A percentile compares a stretch with the other conserved stretches of the same genome.
These are phyloP conservation scores for Theristus sp. DNA, from an alignment of 2,888 invertebrate species.

Conservation along the genomic window DNA sequence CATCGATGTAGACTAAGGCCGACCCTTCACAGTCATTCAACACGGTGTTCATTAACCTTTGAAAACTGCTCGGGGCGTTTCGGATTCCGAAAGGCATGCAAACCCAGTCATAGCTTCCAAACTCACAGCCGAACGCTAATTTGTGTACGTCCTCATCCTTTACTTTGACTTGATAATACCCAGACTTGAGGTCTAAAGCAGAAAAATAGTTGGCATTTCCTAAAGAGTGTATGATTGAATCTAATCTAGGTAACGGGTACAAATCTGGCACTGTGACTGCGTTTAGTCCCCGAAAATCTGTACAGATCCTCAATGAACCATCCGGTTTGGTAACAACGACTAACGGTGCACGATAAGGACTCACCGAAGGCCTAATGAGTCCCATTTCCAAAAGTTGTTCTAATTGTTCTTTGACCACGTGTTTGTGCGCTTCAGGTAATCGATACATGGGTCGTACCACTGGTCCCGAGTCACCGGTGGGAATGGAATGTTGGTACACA, in stretches of 20 bases:
- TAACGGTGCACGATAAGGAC: background rate
- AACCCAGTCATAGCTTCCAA: constrained; percentile 11
- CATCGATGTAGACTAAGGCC: constrained; percentile 4
- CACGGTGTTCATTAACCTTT: constrained; percentile 6
- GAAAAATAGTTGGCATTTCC: background rate
- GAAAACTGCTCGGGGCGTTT: constrained; percentile 10
- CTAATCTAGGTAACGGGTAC: constrained; percentile 1
- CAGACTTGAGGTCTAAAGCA: constrained; percentile 5
- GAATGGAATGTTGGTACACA: background rate
- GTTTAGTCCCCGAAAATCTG: constrained; percentile 1
- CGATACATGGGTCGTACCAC: background rate
- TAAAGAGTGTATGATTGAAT: background rate
- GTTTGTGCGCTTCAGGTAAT: background rate
- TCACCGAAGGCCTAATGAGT: background rate
- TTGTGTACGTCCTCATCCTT: constrained; percentile 7
- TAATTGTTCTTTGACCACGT: background rate
- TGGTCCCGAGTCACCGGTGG: background rate
- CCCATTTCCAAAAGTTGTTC: background rate
- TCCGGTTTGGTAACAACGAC: background rate
- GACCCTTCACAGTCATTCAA: no score
- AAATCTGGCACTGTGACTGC: constrained; percentile 1
- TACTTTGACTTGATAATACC: constrained; percentile 8
- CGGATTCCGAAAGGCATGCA: constrained; percentile 11
- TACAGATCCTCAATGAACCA: background rate
- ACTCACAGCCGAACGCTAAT: constrained; percentile 9